Percentiles rank a stretch among this genome's conserved stretches.
Evolutionary conservation across 2,888 invertebrate species (phyloP).

Genomic region (Agrochola lota): DNA sequence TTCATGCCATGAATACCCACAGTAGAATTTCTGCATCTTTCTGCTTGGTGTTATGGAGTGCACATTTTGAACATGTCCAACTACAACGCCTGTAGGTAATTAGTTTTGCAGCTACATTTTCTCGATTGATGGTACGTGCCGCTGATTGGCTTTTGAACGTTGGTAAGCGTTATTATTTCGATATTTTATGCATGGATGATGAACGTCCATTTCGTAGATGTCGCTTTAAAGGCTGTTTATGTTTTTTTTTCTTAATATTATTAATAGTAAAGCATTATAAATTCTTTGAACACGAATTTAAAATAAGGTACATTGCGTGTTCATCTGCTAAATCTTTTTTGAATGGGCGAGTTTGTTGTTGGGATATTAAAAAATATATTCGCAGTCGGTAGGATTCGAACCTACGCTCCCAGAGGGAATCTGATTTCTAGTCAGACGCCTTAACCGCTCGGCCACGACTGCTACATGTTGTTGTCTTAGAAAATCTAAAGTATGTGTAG

Average conservation of each 20-base stretch:
- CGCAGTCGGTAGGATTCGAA: conserved; percentile 97
- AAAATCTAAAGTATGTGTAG: not conserved
- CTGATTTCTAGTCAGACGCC: conserved; percentile 97
- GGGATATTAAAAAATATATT: conserved; percentile 17
- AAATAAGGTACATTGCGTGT: no score
- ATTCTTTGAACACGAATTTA: no score
- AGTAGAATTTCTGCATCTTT: conserved; percentile 13
- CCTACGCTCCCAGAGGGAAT: conserved; percentile 97
- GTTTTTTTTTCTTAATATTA: no score
- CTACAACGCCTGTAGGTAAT: conserved; percentile 59
- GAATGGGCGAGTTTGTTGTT: not conserved
- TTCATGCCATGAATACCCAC: not conserved
- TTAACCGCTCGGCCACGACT: conserved; percentile 97
- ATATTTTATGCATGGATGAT: conserved; percentile 9
- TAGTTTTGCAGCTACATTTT: conserved; percentile 62
- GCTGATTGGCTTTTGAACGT: conserved; percentile 61
- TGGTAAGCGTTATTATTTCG: conserved; percentile 24
- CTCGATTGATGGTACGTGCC: conserved; percentile 53
- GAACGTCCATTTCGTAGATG: no score
- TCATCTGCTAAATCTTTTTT: not conserved
- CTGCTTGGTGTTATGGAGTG: not conserved
- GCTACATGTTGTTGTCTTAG: conserved; percentile 72
- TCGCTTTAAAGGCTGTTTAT: no score
- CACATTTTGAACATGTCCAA: conserved; percentile 52
- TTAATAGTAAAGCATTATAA: no score